Conservation (phyloP, 2,888 invertebrate genomes). For the Polydrusus tereticollis region DNA sequence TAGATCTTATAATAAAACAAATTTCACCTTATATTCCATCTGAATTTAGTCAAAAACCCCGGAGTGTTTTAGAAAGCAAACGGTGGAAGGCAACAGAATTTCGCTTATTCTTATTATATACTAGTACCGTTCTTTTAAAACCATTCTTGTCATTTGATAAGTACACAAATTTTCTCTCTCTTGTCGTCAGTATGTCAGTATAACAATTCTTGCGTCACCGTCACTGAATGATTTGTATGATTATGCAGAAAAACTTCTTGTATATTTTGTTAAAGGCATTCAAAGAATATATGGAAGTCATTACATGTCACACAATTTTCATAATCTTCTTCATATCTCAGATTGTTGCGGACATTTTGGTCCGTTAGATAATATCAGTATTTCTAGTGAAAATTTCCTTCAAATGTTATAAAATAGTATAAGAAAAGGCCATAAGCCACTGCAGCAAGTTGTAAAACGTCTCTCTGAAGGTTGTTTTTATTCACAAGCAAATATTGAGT, state of each 20-base stretch:
- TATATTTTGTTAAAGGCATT: background rate
- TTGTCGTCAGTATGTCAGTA: background rate
- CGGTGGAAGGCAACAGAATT: background rate
- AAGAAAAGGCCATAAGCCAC: background rate
- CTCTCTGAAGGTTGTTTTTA: background rate
- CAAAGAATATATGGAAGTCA: background rate
- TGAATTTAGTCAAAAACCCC: background rate
- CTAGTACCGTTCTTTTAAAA: background rate
- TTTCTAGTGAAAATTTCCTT: too few relatives aligned
- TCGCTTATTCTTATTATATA: background rate
- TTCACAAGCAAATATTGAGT: background rate
- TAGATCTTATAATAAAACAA: background rate
- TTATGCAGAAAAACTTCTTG: background rate
- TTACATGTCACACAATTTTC: background rate
- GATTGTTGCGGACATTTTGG: background rate
- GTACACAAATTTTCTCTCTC: background rate
- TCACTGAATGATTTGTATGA: background rate
- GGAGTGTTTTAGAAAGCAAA: background rate
- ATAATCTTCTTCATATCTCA: background rate
- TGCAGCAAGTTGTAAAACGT: background rate
- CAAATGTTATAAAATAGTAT: background rate
- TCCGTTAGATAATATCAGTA: background rate
- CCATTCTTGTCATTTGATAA: background rate
- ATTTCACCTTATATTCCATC: background rate
- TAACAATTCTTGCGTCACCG: background rate